phyloP scores from a whole-genome alignment of 2,797 vertebrate species.

The Tolypeutes matacus region DNA sequence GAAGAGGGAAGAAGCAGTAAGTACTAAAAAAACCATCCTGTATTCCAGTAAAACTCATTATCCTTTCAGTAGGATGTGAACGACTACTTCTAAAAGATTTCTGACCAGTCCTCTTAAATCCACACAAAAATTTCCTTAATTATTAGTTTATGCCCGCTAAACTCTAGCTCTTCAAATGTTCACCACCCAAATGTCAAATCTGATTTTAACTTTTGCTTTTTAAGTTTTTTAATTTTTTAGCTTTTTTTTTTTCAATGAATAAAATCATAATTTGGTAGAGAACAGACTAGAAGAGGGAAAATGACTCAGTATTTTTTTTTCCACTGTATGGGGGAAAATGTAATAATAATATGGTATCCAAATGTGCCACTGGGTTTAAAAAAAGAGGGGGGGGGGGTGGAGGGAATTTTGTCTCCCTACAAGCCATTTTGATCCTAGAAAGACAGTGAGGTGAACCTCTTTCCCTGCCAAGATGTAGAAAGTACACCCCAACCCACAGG shows the following conservation, averaged over 20 bases:
- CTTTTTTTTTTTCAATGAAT: neutral
- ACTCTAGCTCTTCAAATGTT: neutral
- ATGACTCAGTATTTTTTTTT: neutral
- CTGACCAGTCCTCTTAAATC: neutral
- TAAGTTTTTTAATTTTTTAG: slow-evolving; percentile 2
- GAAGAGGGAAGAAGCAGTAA: neutral
- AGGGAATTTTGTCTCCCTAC: slow-evolving; percentile 1
- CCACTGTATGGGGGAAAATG: slow-evolving; percentile 23
- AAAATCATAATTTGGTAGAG: slow-evolving; percentile 56
- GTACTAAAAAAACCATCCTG: neutral
- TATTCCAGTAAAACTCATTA: neutral
- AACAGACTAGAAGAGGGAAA: neutral
- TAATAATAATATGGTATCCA: neutral
- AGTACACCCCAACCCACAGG: slow-evolving; percentile 42
- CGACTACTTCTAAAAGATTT: neutral
- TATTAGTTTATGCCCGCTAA: neutral
- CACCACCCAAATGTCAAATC: neutral
- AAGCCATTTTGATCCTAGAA: slow-evolving; percentile 27
- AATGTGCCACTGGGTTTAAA: neutral
- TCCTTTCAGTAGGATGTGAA: neutral
- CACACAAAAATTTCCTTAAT: neutral
- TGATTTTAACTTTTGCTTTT: slow-evolving; percentile 37
- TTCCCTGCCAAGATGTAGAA: slow-evolving; percentile 44
- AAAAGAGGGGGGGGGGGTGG: neutral
- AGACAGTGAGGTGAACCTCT: slow-evolving; percentile 10